phyloP scores from a whole-genome alignment of 2,888 invertebrate genomes.

The Dynastes grantii region DNA sequence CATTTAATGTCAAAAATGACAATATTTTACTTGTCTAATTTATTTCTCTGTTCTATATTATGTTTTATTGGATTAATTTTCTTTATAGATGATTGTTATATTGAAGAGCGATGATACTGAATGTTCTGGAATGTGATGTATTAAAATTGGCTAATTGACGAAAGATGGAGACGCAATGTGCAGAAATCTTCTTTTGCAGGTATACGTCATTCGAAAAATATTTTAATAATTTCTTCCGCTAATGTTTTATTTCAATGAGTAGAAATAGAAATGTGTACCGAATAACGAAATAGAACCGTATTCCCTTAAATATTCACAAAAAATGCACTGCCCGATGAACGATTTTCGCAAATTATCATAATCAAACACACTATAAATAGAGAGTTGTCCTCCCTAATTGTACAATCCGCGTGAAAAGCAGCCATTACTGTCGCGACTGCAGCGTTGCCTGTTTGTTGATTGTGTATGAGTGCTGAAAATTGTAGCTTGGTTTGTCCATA shows the following conservation, averaged over 20 bases:
- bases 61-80: not conserved
- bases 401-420: constrained; percentile 48
- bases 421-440: constrained; percentile 44
- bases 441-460: constrained; percentile 45
- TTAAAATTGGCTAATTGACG: constrained; percentile 14
- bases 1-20: constrained; percentile 13
- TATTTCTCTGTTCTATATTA: constrained; percentile 13
- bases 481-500: constrained; percentile 52
- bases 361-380: constrained; percentile 41
- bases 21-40: constrained; percentile 12
- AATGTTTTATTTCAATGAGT: not conserved
- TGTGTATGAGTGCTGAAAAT: constrained; percentile 41
- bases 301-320: not conserved
- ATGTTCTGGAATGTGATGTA: constrained; percentile 2
- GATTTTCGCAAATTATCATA: not conserved
- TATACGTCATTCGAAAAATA: constrained; percentile 8
- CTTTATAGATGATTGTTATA: not conserved
- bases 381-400: constrained; percentile 21
- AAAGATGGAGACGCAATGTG: constrained; percentile 39
- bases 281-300: not conserved
- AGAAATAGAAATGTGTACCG: not conserved
- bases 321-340: not conserved
- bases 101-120: not conserved
- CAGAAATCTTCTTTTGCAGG: constrained; percentile 37
- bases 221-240: constrained; percentile 15